Conservation (phyloP, 2,113 vertebrate genomes). For the Choloepus hoffmanni region DNA sequence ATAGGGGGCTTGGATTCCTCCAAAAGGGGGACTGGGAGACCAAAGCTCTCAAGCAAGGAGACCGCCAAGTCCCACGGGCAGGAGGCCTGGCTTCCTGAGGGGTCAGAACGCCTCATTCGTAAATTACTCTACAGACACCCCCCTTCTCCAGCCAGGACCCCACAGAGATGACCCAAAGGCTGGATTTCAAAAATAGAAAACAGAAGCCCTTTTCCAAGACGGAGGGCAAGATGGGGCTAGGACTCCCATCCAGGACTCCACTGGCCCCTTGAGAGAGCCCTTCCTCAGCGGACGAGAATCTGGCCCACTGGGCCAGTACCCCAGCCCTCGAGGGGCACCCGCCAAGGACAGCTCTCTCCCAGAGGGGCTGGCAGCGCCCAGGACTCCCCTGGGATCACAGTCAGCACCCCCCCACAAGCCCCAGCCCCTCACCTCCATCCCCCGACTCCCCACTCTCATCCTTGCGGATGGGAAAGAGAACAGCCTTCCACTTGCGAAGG, state of each 20-base stretch:
- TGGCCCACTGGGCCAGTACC: background rate
- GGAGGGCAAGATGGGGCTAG: background rate
- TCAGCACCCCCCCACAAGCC: background rate
- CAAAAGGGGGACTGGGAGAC: background rate
- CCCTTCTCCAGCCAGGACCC: background rate
- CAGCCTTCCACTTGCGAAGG: background rate
- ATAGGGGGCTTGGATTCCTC: background rate
- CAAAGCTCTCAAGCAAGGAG: background rate
- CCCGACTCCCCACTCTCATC: background rate
- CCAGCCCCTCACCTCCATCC: background rate
- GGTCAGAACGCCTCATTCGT: background rate
- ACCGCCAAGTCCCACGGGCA: background rate
- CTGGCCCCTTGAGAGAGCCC: background rate
- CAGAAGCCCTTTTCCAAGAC: background rate
- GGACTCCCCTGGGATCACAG: background rate
- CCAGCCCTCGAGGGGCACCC: background rate
- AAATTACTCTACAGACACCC: background rate
- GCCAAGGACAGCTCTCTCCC: background rate
- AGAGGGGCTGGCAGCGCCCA: background rate
- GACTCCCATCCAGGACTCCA: background rate
- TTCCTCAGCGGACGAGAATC: background rate
- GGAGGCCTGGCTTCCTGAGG: background rate
- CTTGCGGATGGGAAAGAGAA: background rate
- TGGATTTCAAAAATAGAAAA: background rate
- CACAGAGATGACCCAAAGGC: constrained; percentile 35